phyloP scores from a whole-genome alignment of 2,888 invertebrate genomes.

The Drepana falcataria region DNA sequence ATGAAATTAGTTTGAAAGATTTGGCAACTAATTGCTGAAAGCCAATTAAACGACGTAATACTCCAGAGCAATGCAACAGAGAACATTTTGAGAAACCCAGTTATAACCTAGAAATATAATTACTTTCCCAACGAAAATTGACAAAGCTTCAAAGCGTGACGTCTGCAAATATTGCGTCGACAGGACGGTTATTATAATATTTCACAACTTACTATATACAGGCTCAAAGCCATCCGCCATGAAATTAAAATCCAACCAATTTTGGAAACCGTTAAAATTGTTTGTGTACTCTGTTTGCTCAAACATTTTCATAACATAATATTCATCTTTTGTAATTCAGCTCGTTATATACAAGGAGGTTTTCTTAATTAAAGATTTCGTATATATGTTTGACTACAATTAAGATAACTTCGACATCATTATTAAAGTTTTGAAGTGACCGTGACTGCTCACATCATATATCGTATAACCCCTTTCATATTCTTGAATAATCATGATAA shows the following conservation, averaged over 20 bases:
- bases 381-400: no score
- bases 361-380: no score
- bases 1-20: no score
- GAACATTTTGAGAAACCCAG: conserved; percentile 1
- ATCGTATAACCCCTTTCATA: no score
- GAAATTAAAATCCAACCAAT: conserved; percentile 11
- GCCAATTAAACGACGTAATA: no score
- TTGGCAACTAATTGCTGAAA: no score
- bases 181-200: conserved; percentile 2
- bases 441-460: no score
- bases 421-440: no score
- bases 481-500: no score
- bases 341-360: background rate
- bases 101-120: conserved; percentile 4
- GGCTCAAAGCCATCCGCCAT: conserved; percentile 11
- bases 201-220: conserved; percentile 7
- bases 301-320: background rate
- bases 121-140: conserved; percentile 2
- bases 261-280: conserved; percentile 8
- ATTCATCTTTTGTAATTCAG: background rate
- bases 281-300: conserved; percentile 14
- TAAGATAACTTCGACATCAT: no score
- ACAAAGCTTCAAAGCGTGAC: conserved; percentile 6
- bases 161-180: no score
- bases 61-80: no score